These are phyloP conservation scores for Priocnemis perturbator DNA, from an alignment of 2,888 invertebrate species.

Conservation along the genomic window DNA sequence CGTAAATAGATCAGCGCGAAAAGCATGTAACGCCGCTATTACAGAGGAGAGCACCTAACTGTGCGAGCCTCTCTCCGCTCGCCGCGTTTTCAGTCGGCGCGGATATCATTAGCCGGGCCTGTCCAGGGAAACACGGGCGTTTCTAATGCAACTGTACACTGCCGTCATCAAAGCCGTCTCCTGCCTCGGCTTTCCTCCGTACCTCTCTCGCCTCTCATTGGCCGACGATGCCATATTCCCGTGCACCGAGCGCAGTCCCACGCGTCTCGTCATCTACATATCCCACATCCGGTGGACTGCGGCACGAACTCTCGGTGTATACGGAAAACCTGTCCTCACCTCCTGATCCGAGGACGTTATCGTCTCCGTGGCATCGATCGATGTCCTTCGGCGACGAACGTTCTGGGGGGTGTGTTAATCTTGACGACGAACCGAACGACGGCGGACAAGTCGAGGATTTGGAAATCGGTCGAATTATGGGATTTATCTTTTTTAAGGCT, in stretches of 20 bases:
- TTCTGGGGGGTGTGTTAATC: no score
- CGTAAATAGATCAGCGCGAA: background rate
- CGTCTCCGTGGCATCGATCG: constrained; percentile 46
- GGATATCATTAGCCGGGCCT: no score
- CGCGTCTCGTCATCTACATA: constrained; percentile 65
- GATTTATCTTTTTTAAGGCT: no score
- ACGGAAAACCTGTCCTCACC: constrained; percentile 54
- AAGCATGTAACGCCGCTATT: no score
- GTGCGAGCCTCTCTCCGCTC: no score
- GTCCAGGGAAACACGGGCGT: constrained; percentile 1
- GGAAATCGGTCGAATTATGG: background rate
- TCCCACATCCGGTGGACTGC: constrained; percentile 66
- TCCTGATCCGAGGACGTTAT: constrained; percentile 35
- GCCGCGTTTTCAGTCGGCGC: no score
- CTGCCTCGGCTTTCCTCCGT: background rate
- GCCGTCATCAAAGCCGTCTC: constrained; percentile 19
- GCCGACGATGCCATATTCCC: background rate
- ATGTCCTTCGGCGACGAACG: constrained; percentile 12
- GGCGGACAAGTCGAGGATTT: background rate
- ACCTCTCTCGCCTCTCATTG: no score
- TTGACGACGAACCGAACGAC: no score
- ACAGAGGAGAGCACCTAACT: no score
- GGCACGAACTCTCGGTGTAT: constrained; percentile 39
- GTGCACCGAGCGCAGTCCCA: constrained; percentile 53
- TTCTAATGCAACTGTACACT: constrained; percentile 32